Evolutionary conservation across 2,888 invertebrate genomes (phyloP), one percentile per base, ranked within the genome.

Genomic region (Cephus sareptanus): DNA sequence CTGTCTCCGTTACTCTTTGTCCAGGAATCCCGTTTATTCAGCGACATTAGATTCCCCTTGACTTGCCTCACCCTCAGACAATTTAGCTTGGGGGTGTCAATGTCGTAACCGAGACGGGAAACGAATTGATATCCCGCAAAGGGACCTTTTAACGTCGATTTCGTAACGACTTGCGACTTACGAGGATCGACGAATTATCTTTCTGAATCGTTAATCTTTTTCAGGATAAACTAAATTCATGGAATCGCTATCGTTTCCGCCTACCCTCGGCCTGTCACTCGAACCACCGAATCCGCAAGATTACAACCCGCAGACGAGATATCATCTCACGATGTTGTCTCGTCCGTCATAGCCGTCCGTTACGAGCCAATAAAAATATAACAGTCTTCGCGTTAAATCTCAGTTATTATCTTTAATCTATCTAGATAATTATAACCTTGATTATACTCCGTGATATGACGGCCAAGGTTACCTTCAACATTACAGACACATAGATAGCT

Each of bases 361-460:
- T 75, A 77, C 35, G 76, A 76, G 23, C 68, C 15, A 77, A 76
- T 81, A 79, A 81, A 81, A 79, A 77, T 76, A 76, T 76, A 75
- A 81, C 74, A 75, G 69, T 76, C 56, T 35, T 69, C 71, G 40
- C 37, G 56, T 56, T 70, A 76, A 77, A 74, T 37, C 79, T 35
- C 23, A 40, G 70, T 75, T 85, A 85, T 87, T 87, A 86, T 86
- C 85, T 86, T 87, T 84, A 78, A 78, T 78, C 78, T 78, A 73
- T 68, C 71, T 31, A 75, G 75, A 40, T 40, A 78, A 76, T 78
- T 78, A 75, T 75, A 77, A 40, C 40, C 40, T 15, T 15, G 40
- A 40, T 40, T 40, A 15, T 40, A 40, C 15, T 15, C 6, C 40
- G 15, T 6, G 15, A 1, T 15, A 15, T 15, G 15, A 40, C 15